Base-by-base conservation (phyloP, 2,797 vertebrate genomes). In the Heteromormyrus szaboi region DNA sequence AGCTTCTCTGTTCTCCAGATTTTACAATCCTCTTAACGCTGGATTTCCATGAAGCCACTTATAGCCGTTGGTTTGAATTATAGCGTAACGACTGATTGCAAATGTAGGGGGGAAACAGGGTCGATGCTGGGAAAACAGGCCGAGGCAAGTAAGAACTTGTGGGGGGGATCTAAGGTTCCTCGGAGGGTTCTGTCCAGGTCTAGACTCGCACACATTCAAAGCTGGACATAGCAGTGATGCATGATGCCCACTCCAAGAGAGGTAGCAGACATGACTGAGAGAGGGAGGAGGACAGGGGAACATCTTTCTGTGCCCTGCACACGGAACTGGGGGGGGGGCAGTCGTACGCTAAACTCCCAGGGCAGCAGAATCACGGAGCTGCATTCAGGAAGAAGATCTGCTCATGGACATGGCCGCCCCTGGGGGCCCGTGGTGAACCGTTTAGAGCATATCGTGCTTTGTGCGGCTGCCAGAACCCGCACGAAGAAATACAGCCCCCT, bases 1-100 rank as follows among this genome's bases (percentile, higher is more conserved):
- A 86, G 51, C 12, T 19, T 56, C 48, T 86, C 50, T 17, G 29
- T 56, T 86, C 44, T 86, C 12, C 85, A 86, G 5, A 54, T 29
- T 86, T 54, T 86, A 86, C 50, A 86, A 19, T 54, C 25, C 50
- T 53, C 51, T 86, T 50, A 86, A 37, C 85, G 7, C 85, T 37
- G 14, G 29, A 37, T 86, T 86, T 86, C 85, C 85, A 86, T 19
- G 50, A 33, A 86, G 50, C 85, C 51, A 86, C 85, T 86, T 86
- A 86, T 86, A 37, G 22, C 85, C 51, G 33, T 56, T 19, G 50
- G 50, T 86, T 86, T 37, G 50, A 54, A 33, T 54, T 54, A 19
- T 86, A 86, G 85, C 2, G 25, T n/a, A 86, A 54, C 33, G 50
- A 86, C 51, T 29, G 85, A 86, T 37, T 37, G 33, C 50, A 56